phyloP scores from a whole-genome alignment of 2,113 vertebrate species.

The Phrynosoma blainvillii region DNA sequence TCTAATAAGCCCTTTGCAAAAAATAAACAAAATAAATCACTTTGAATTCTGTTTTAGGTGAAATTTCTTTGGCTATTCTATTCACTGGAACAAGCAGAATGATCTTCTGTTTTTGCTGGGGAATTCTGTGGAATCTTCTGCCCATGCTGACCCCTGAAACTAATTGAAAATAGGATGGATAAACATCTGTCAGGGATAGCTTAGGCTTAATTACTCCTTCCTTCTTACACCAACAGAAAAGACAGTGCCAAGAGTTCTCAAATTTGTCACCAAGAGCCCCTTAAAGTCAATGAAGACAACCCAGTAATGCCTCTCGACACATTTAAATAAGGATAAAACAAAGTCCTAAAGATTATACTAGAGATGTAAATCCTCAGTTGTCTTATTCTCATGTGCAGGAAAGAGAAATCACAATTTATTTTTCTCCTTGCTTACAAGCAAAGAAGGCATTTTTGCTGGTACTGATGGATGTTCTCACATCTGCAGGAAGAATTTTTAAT shows the following conservation, averaged over 20 bases:
- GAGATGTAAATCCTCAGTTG: too few relatives aligned
- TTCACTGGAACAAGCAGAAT: background rate
- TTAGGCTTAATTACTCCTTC: background rate
- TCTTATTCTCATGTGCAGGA: too few relatives aligned
- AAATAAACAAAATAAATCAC: background rate
- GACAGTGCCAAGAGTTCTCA: background rate
- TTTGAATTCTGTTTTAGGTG: background rate
- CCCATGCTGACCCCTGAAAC: too few relatives aligned
- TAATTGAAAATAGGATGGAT: background rate
- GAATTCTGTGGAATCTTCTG: background rate
- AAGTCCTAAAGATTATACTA: background rate
- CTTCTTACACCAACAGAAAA: background rate
- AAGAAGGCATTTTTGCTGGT: too few relatives aligned
- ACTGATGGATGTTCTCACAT: too few relatives aligned
- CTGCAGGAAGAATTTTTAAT: too few relatives aligned
- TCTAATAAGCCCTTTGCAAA: background rate
- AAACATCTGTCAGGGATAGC: background rate
- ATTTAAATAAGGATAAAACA: conserved; percentile 1
- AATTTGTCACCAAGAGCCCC: background rate
- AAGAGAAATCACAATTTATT: too few relatives aligned
- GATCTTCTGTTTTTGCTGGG: background rate
- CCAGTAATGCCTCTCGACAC: background rate
- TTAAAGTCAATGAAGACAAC: background rate
- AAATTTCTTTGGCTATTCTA: background rate
- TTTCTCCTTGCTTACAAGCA: too few relatives aligned